A percentile compares a stretch with the other conserved stretches of the same genome.
These are phyloP conservation scores for Drosophila barbarae DNA, from an alignment of 2,888 invertebrate species.

Conservation along the genomic window DNA sequence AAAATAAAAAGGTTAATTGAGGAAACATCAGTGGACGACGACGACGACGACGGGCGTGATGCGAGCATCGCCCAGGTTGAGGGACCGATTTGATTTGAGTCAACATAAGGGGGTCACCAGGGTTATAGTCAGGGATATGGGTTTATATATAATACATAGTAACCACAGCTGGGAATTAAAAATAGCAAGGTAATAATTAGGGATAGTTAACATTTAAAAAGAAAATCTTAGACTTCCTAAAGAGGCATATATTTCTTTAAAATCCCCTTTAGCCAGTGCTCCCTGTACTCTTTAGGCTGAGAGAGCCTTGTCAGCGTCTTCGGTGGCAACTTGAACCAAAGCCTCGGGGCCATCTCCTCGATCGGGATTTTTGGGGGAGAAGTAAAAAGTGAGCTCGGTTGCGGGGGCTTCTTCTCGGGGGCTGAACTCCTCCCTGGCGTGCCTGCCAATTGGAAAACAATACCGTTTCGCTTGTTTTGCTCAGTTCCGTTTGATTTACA, in stretches of 20 bases:
- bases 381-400: not conserved
- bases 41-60: slow-evolving; percentile 62
- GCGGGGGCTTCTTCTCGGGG: slow-evolving; percentile 17
- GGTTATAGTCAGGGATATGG: slow-evolving; percentile 47
- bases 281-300: slow-evolving; percentile 19
- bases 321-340: slow-evolving; percentile 71
- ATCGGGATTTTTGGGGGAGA: slow-evolving; percentile 45
- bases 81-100: slow-evolving; percentile 67
- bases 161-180: not conserved
- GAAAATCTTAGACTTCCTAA: not conserved
- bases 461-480: slow-evolving; percentile 71
- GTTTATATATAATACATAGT: not conserved
- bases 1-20: slow-evolving; percentile 70
- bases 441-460: slow-evolving; percentile 71
- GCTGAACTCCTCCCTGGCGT: slow-evolving; percentile 61
- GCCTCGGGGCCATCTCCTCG: slow-evolving; percentile 62
- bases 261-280: slow-evolving; percentile 38
- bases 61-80: slow-evolving; percentile 74
- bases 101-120: slow-evolving; percentile 66
- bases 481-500: slow-evolving; percentile 73
- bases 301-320: slow-evolving; percentile 58
- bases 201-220: too few species aligned
- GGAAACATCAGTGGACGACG: slow-evolving; percentile 66
- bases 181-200: not conserved
- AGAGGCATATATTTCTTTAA: too few species aligned